A percentile compares a stretch with the other conserved stretches of the same genome.
These are phyloP conservation scores for Chloroceryle inda DNA, from an alignment of 2,797 vertebrate genomes.

Conservation along the genomic window DNA sequence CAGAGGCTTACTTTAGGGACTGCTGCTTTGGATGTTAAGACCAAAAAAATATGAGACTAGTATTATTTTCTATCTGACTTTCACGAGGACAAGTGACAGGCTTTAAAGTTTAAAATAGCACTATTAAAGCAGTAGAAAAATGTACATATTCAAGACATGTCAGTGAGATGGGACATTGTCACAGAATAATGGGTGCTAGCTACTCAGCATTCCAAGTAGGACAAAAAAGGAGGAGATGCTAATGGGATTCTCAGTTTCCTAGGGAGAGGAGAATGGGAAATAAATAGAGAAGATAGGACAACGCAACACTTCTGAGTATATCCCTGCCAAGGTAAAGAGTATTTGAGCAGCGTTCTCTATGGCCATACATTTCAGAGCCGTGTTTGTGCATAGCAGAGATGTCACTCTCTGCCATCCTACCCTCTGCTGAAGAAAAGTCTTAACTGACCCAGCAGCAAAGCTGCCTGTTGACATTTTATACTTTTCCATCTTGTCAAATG, in stretches of 20 bases:
- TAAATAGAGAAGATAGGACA: slow-evolving; percentile 7
- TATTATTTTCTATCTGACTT: slow-evolving; percentile 64
- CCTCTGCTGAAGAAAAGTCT: rapidly evolving
- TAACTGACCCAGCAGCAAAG: neutral
- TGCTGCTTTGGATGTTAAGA: slow-evolving; percentile 29
- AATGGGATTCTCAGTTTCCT: slow-evolving; percentile 46
- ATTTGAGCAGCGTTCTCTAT: neutral
- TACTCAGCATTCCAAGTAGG: slow-evolving; percentile 9
- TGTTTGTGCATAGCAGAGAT: neutral
- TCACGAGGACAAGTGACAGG: slow-evolving; percentile 53
- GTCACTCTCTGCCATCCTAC: neutral
- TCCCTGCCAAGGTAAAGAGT: neutral
- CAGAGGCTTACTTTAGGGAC: neutral
- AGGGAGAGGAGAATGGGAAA: slow-evolving; percentile 42
- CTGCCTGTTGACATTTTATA: neutral
- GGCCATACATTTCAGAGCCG: neutral
- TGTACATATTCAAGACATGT: slow-evolving; percentile 67
- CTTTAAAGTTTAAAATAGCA: slow-evolving; percentile 74
- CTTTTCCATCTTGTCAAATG: neutral
- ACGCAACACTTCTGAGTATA: neutral
- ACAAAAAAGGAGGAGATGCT: slow-evolving; percentile 14
- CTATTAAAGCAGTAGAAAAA: slow-evolving; percentile 67
- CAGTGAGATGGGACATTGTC: slow-evolving; percentile 61
- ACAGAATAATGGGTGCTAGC: slow-evolving; percentile 58
- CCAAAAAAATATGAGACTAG: slow-evolving; percentile 41